Conservation (phyloP, 2,888 invertebrate species). For the Neocrepidodera transversa region DNA sequence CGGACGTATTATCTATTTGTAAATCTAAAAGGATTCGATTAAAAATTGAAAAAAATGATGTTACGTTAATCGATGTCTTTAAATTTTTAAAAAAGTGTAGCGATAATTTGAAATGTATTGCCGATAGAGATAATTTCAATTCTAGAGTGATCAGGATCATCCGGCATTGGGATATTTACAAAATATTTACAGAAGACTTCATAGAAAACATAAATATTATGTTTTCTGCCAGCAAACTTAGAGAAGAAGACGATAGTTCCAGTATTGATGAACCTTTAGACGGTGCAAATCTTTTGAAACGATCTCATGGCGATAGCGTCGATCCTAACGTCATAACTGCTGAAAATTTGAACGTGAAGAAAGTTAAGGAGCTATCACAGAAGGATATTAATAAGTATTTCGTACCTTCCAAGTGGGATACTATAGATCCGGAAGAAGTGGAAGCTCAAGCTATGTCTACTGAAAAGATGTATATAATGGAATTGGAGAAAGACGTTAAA, state of each 20-base stretch:
- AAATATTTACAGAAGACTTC: constrained; percentile 62
- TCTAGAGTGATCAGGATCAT: constrained; percentile 84
- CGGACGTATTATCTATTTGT: constrained; percentile 95
- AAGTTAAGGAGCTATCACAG: constrained; percentile 36
- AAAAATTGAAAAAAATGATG: constrained; percentile 25
- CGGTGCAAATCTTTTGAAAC: constrained; percentile 54
- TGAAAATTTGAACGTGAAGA: constrained; percentile 31
- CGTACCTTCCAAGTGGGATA: constrained; percentile 94
- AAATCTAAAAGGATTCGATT: constrained; percentile 80
- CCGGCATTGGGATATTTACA: constrained; percentile 96
- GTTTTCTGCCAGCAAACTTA: constrained; percentile 10
- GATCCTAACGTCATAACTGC: constrained; percentile 40
- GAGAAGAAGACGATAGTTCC: constrained; percentile 53
- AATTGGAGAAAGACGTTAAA: constrained; percentile 47
- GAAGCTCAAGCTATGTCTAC: constrained; percentile 84
- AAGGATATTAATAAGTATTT: constrained; percentile 62
- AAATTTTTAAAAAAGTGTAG: constrained; percentile 73
- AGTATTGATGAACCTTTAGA: constrained; percentile 57
- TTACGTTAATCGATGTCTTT: constrained; percentile 75
- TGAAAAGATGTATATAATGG: constrained; percentile 82
- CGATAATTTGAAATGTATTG: constrained; percentile 72
- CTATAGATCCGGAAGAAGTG: constrained; percentile 82
- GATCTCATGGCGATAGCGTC: constrained; percentile 45
- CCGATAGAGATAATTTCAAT: constrained; percentile 92
- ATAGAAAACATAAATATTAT: constrained; percentile 22